Evolutionary conservation across 2,797 vertebrate species (phyloP).

Genomic region (Catamblyrhynchus diadema): DNA sequence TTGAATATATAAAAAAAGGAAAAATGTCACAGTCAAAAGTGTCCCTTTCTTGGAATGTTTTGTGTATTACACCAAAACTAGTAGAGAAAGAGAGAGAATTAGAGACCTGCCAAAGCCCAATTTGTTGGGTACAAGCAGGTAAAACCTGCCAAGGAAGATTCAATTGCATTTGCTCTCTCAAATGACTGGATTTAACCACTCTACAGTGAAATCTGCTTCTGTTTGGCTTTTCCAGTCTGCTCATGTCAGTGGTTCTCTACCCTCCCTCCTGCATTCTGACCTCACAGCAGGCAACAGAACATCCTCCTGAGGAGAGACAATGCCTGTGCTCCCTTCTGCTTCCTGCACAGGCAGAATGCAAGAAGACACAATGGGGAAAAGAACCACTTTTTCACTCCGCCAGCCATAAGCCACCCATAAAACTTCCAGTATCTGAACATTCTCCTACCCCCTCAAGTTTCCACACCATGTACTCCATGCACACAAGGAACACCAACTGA

Average conservation of each 20-base stretch:
- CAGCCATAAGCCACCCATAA: constrained; percentile 9
- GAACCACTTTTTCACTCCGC: background rate
- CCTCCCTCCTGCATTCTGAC: background rate
- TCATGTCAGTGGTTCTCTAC: background rate
- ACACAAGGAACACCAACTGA: constrained; percentile 26
- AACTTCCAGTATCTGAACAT: constrained; percentile 32
- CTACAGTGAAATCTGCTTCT: background rate
- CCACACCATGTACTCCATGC: constrained; percentile 11
- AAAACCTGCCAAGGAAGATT: background rate
- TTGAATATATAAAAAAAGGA: background rate
- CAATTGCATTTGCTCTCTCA: background rate
- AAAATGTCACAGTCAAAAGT: background rate
- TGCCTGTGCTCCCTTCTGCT: background rate
- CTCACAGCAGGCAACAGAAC: background rate
- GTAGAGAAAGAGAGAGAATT: background rate
- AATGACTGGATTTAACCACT: background rate
- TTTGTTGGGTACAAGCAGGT: background rate
- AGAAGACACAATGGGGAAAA: background rate
- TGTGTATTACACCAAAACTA: background rate
- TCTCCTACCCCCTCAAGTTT: constrained; percentile 29
- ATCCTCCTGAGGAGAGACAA: background rate
- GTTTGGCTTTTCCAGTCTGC: background rate
- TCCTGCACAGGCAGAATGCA: background rate
- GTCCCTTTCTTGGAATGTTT: background rate
- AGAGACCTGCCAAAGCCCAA: background rate